Evolutionary conservation across 1,140 invertebrate genomes (phyloP).

Genomic region (Drosophila arizonae): DNA sequence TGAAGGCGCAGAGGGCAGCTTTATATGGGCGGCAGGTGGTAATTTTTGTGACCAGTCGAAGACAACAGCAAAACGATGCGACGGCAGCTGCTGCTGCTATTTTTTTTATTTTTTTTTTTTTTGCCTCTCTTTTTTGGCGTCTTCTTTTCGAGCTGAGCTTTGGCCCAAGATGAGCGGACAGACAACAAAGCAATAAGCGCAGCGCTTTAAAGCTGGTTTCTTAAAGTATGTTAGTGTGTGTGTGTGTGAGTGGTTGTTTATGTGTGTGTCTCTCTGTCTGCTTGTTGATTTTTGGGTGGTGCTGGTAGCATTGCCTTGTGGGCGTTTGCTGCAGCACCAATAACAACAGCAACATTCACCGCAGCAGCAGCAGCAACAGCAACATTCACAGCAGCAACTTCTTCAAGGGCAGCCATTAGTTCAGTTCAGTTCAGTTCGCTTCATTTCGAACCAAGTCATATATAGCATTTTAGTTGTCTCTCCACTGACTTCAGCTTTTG

Average conservation of each 20-base stretch:
- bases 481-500: constrained; percentile 70
- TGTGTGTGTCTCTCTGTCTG: constrained; percentile 29
- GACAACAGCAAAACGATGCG: constrained; percentile 40
- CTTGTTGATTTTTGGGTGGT: constrained; percentile 57
- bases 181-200: constrained; percentile 63
- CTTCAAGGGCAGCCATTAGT: constrained; percentile 64
- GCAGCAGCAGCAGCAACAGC: constrained; percentile 16
- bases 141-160: constrained; percentile 62
- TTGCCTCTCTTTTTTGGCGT: constrained; percentile 56
- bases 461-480: constrained; percentile 27
- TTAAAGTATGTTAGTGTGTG: neutral
- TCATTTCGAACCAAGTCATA: constrained; percentile 47
- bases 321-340: constrained; percentile 47
- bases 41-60: constrained; percentile 69
- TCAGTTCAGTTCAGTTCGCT: constrained; percentile 20
- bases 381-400: constrained; percentile 38
- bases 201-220: constrained; percentile 67
- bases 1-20: constrained; percentile 61
- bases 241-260: constrained; percentile 1
- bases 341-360: constrained; percentile 27
- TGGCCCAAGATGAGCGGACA: constrained; percentile 40
- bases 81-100: constrained; percentile 47
- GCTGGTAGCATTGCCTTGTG: constrained; percentile 47
- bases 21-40: constrained; percentile 80
- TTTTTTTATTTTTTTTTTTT: constrained; percentile 31